phyloP scores from a whole-genome alignment of 2,888 invertebrate genomes.

The Thera obeliscata region DNA sequence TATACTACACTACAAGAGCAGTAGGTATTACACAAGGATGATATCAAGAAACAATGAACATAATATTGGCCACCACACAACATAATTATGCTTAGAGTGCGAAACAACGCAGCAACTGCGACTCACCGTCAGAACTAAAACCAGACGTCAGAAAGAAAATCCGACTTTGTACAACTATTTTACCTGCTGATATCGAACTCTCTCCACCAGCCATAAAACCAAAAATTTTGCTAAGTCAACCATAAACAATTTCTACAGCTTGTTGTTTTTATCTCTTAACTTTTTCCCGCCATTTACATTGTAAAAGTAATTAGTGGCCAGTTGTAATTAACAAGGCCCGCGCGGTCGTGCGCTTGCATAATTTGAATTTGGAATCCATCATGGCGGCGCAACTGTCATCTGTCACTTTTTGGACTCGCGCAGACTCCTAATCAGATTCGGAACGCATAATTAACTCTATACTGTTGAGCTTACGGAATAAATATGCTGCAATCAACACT shows the following conservation, averaged over 20 bases:
- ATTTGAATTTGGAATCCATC: conserved; percentile 62
- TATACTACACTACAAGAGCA: no score
- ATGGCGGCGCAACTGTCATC: conserved; percentile 65
- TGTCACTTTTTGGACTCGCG: conserved; percentile 72
- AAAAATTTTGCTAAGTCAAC: background rate
- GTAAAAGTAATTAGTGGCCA: conserved; percentile 66
- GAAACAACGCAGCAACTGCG: no score
- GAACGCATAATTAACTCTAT: conserved; percentile 29
- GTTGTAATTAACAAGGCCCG: conserved; percentile 68
- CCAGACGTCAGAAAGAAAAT: no score
- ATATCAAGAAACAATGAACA: no score
- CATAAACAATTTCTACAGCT: background rate
- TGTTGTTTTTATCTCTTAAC: conserved; percentile 22
- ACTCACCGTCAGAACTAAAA: no score
- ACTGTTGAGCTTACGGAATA: conserved; percentile 11
- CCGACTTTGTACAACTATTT: no score
- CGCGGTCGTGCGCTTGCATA: conserved; percentile 74
- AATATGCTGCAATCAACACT: conserved; percentile 18
- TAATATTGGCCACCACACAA: no score
- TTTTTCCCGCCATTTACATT: conserved; percentile 48
- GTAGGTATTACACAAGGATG: no score
- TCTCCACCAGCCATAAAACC: background rate
- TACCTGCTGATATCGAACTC: no score
- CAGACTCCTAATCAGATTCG: conserved; percentile 69
- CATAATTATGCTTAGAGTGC: no score